Conservation (phyloP, 2,888 invertebrate species). For the Silvanus unidentatus region DNA sequence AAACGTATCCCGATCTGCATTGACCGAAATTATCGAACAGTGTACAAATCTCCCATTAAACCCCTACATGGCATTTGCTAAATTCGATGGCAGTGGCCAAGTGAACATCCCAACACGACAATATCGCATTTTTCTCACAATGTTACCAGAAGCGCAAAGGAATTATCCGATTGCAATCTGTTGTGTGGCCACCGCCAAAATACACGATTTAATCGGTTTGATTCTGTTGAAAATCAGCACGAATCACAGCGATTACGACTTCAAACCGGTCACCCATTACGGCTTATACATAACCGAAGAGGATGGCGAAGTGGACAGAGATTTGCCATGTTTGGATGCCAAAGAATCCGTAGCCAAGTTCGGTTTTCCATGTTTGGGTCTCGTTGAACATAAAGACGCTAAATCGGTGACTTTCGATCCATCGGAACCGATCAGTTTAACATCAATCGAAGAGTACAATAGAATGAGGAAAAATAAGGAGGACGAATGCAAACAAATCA, state of each 20-base stretch:
- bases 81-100: slow-evolving; percentile 85
- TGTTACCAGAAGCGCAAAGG: slow-evolving; percentile 74
- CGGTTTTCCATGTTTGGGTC: slow-evolving; percentile 81
- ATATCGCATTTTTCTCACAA: slow-evolving; percentile 85
- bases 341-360: slow-evolving; percentile 89
- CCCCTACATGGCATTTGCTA: slow-evolving; percentile 84
- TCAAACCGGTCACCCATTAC: slow-evolving; percentile 65
- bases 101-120: slow-evolving; percentile 72
- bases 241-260: slow-evolving; percentile 56
- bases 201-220: slow-evolving; percentile 86
- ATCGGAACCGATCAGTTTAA: slow-evolving; percentile 13
- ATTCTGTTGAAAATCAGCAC: slow-evolving; percentile 82
- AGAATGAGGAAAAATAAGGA: no score
- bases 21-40: slow-evolving; percentile 71
- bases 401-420: slow-evolving; percentile 42
- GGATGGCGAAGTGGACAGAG: slow-evolving; percentile 90
- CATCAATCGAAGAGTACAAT: slow-evolving; percentile 4
- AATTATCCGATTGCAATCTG: slow-evolving; percentile 78
- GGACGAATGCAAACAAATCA: slow-evolving; percentile 42
- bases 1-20: slow-evolving; percentile 51
- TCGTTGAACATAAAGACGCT: slow-evolving; percentile 66
- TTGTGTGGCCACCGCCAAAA: slow-evolving; percentile 78
- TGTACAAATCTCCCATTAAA: slow-evolving; percentile 74
- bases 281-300: slow-evolving; percentile 93
- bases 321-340: slow-evolving; percentile 86